Evolutionary conservation across 2,797 vertebrate genomes (phyloP), one percentile per base, ranked within the genome.

Genomic region (Stomatorhinus walkeri): DNA sequence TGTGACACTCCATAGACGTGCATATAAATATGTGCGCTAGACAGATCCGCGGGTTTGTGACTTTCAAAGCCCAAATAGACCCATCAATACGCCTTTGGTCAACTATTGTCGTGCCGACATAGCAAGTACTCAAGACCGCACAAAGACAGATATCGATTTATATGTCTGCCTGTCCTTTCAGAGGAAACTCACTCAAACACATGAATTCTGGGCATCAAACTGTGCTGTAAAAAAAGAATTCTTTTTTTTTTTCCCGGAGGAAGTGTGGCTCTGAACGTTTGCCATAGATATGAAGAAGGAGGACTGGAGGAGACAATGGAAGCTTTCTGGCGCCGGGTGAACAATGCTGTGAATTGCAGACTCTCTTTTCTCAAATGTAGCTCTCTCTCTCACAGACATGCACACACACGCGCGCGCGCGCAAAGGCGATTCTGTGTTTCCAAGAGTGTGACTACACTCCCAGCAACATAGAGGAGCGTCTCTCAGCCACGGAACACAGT

Each of bases 381-480:
- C 72, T 79, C 72, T 46, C 72, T 79, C 72, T 72, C 64, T 72
- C 28, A 16, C 36, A 79, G 8, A 79, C 32, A 76, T 16, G 8
- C 83, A 28, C 22, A 32, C 83, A 48, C 43, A 12, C 43, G 6
- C 43, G 5, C 43, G 0, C 46, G 36, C 28, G 12, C 49, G 6
- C 85, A 7, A 51, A 59, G 5, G 32, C 28, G 7, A 4, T 46
- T 64, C 12, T 61, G 52, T 61, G 28, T 46, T 48, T 12, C n/a
- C 48, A 61, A 92, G 84, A 87, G 89, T 90, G 89, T 91, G 91
- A 90, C 91, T 86, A 52, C 9, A 51, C 85, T 88, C 88, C 91
- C 91, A 92, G 93, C 91, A 93, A 90, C 89, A 90, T 90, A 91
- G 88, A 51, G 89, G 85, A 79, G 88, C 87, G 86, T 90, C 84